Evolutionary conservation across 2,888 invertebrate genomes (phyloP).

Genomic region (Hipparchia sbordonii): DNA sequence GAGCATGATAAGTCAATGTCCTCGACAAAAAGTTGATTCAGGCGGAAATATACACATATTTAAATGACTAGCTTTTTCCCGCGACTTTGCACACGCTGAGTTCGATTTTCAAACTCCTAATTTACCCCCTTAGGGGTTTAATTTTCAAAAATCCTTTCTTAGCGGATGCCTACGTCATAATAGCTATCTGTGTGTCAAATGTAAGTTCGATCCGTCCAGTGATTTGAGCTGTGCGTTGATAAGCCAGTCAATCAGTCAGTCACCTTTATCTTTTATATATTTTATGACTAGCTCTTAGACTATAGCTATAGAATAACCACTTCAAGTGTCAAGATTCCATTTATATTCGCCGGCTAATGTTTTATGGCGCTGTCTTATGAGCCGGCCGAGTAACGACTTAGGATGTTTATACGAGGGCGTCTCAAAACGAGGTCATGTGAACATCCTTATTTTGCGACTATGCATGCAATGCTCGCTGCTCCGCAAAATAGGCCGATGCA

Average conservation of each 20-base stretch:
- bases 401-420: conserved; percentile 31
- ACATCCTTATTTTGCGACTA: not conserved
- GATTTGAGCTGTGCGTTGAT: no score
- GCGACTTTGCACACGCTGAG: no score
- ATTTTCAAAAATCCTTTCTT: no score
- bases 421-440: conserved; percentile 14
- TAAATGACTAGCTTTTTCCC: not conserved
- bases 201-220: no score
- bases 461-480: not conserved
- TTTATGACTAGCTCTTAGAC: conserved; percentile 7
- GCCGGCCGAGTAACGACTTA: conserved; percentile 22
- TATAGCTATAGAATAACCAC: conserved; percentile 22
- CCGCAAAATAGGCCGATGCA: not conserved
- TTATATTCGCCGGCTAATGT: conserved; percentile 35
- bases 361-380: conserved; percentile 30
- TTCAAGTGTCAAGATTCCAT: conserved; percentile 35
- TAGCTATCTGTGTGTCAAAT: no score
- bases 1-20: no score
- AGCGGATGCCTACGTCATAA: no score
- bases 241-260: no score
- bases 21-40: no score
- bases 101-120: no score
- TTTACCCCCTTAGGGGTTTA: no score
- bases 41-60: not conserved
- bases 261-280: no score